A percentile compares a stretch with the other conserved stretches of the same genome.
These are phyloP conservation scores for Peromyscus melanophrys DNA, from an alignment of 2,797 vertebrate species.

Conservation along the genomic window DNA sequence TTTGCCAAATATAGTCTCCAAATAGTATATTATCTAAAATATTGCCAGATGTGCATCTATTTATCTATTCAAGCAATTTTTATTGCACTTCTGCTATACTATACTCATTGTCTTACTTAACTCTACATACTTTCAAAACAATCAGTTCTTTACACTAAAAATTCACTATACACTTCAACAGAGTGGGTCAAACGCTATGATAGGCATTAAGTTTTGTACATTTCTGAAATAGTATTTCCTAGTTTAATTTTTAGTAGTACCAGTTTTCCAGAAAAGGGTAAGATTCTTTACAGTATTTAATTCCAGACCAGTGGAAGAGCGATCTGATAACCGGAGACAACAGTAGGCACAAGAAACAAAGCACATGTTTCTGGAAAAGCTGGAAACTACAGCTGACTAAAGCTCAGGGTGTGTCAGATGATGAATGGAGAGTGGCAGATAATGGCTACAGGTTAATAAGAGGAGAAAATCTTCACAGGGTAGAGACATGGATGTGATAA, in stretches of 20 bases:
- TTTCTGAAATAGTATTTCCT: not conserved
- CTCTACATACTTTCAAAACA: not conserved
- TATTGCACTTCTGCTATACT: not conserved
- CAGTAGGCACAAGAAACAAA: not conserved
- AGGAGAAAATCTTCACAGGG: not conserved
- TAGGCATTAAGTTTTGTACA: not conserved
- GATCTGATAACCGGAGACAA: not conserved
- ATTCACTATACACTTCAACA: not conserved
- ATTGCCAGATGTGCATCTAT: not conserved
- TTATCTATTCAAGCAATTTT: conserved; percentile 7
- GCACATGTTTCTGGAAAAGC: not conserved
- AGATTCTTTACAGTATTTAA: not conserved
- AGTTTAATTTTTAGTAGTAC: not conserved
- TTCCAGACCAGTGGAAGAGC: not conserved
- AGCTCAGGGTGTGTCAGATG: not conserved
- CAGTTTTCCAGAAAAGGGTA: not conserved
- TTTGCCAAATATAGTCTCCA: not conserved
- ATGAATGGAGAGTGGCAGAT: not conserved
- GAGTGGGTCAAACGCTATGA: not conserved
- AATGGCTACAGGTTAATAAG: not conserved
- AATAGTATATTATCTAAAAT: conserved; percentile 17
- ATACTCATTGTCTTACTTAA: not conserved
- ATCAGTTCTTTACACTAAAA: not conserved
- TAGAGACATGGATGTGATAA: not conserved
- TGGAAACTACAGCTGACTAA: not conserved